A percentile compares a stretch with the other conserved stretches of the same genome.
These are phyloP conservation scores for Volucella inanis DNA, from an alignment of 2,888 invertebrate species.

Conservation along the genomic window DNA sequence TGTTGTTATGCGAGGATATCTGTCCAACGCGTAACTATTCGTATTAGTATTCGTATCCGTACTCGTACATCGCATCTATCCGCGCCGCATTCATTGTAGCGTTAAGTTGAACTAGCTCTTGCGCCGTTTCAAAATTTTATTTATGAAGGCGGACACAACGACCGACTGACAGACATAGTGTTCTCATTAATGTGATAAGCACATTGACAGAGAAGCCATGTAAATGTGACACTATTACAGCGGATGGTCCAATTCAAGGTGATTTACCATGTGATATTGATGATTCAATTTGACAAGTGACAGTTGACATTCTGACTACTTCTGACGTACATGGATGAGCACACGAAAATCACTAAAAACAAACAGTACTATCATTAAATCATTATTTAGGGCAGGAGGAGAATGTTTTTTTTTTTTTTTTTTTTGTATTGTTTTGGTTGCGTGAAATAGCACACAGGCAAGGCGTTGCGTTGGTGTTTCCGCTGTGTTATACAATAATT, in stretches of 20 bases:
- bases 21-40: no score
- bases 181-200: conserved; percentile 45
- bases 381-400: background rate
- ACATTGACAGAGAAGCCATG: conserved; percentile 14
- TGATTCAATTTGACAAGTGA: conserved; percentile 42
- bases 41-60: no score
- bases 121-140: conserved; percentile 16
- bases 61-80: background rate
- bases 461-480: no score
- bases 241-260: conserved; percentile 21
- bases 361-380: conserved; percentile 12
- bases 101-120: background rate
- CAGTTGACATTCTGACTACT: background rate
- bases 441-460: no score
- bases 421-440: no score
- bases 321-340: no score
- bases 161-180: background rate
- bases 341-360: conserved; percentile 1
- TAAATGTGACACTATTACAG: conserved; percentile 7
- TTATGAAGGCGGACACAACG: conserved; percentile 6
- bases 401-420: no score
- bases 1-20: conserved; percentile 45
- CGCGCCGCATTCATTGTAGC: conserved; percentile 8
- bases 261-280: conserved; percentile 46
- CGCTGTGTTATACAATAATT: no score